Base-by-base conservation (phyloP, 2,888 invertebrate genomes). In the Drosophila setosimentum region DNA sequence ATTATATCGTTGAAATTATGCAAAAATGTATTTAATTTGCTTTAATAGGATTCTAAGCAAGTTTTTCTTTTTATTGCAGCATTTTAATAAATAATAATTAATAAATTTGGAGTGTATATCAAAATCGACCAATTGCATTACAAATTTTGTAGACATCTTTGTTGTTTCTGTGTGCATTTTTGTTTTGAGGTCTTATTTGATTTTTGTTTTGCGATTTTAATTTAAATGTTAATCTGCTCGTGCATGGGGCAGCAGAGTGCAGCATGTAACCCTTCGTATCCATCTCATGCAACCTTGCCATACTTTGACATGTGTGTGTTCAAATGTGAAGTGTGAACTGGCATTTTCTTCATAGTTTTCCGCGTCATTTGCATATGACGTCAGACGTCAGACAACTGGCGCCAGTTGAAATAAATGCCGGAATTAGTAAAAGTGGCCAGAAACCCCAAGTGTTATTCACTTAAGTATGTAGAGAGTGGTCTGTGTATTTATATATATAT, bases 191-290 rank as follows among this genome's bases (percentile, higher is more conserved):
- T 63, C 80, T 59, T 73, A 55, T 63, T 68, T 57, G 35, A 33
- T 58, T 49, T 62, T 54, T 59, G 21, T 59, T 63, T 49, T 71
- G 67, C 48, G 55, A 68, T 83, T 85, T 85, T 84, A 87, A 84
- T 84, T 84, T 87, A 84, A 84, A 84, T 84, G 84, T 85, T 84
- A 84, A 84, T 84, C 83, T 51, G 80, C 58, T 60, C 71, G 69
- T 80, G 76, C 75, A 61, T 57, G 68, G 62, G 68, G 51, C 32
- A 29, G 13, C 53, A 33, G 18, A 35, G 60, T 51, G 60, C 53
- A 48, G 68, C 40, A 32, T 35, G 29, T 29, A 37, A 1, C 16
- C 7, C 8, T 18, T 11, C 33, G 1, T 2, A 11, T 27, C 11
- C 13, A 3, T 7, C 30, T 5, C 3, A 1, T 21, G n/a, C 18